phyloP scores from a whole-genome alignment of 2,113 vertebrate species.

The Prunella himalayana region DNA sequence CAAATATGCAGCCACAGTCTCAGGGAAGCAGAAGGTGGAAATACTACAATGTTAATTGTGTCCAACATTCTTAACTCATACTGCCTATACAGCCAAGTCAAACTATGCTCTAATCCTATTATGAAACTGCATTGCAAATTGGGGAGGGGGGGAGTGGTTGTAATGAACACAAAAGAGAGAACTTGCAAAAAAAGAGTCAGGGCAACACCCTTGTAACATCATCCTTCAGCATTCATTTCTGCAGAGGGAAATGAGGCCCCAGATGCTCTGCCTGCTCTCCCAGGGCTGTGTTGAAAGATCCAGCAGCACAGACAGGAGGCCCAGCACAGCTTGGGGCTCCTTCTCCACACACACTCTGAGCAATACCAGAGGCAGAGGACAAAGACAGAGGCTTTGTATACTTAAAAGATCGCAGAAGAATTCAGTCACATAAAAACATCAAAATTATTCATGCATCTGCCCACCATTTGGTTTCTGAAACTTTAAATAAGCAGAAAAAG shows the following conservation, averaged over 20 bases:
- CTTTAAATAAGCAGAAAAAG: background rate
- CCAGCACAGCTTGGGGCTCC: background rate
- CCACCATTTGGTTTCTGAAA: background rate
- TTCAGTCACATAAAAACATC: background rate
- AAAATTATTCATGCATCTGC: background rate
- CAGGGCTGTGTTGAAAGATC: background rate
- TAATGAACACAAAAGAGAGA: background rate
- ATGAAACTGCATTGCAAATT: background rate
- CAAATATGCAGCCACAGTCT: background rate
- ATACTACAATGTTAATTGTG: background rate
- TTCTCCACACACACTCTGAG: background rate
- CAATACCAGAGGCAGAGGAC: background rate
- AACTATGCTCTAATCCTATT: background rate
- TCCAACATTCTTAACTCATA: background rate
- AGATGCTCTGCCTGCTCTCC: background rate
- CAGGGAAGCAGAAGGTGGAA: background rate
- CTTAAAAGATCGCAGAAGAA: background rate
- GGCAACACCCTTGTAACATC: conserved; percentile 46
- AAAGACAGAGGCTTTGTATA: background rate
- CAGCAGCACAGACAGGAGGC: background rate
- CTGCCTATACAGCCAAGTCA: background rate
- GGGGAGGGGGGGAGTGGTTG: background rate
- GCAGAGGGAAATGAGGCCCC: conserved; percentile 5
- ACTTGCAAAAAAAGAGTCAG: background rate
- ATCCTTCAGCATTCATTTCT: background rate